These are phyloP conservation scores for Abscondita cerata DNA, from an alignment of 2,888 invertebrate genomes.

Conservation along the genomic window DNA sequence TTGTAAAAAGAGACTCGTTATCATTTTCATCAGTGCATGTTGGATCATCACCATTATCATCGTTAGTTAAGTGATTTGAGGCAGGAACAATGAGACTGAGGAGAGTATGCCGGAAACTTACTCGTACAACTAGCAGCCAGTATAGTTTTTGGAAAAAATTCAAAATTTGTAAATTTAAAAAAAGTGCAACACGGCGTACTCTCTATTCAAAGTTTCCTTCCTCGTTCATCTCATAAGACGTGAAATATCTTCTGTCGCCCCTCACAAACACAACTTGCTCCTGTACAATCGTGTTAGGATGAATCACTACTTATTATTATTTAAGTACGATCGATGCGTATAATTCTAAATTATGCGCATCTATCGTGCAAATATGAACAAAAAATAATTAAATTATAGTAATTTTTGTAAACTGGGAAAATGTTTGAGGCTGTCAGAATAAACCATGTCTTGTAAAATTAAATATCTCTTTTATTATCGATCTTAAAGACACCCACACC, in stretches of 20 bases:
- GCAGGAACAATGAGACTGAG: slow-evolving; percentile 58
- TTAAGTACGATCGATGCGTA: slow-evolving; percentile 25
- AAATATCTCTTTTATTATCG: slow-evolving; percentile 38
- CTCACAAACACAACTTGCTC: slow-evolving; percentile 41
- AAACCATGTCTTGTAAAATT: slow-evolving; percentile 66
- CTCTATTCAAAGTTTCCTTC: slow-evolving; percentile 52
- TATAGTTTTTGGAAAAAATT: slow-evolving; percentile 18
- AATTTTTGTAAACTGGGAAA: slow-evolving; percentile 72
- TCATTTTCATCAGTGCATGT: slow-evolving; percentile 41
- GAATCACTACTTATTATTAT: slow-evolving; percentile 15
- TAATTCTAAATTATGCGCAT: slow-evolving; percentile 14
- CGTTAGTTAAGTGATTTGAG: slow-evolving; percentile 50
- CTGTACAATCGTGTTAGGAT: slow-evolving; percentile 21
- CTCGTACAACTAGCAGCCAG: slow-evolving; percentile 44
- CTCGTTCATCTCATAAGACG: slow-evolving; percentile 51
- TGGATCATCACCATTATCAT: slow-evolving; percentile 42
- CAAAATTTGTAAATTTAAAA: slow-evolving; percentile 15
- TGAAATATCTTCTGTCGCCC: slow-evolving; percentile 52
- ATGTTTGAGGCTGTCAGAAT: slow-evolving; percentile 80
- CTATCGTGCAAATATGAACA: slow-evolving; percentile 19
- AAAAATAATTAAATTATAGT: slow-evolving; percentile 18
- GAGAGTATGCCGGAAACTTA: slow-evolving; percentile 50
- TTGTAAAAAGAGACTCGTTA: slow-evolving; percentile 55
- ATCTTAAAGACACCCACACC: background rate
- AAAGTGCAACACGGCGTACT: slow-evolving; percentile 45